Conservation (phyloP, 2,113 vertebrate species). For the Mesembrinibis cayennensis region DNA sequence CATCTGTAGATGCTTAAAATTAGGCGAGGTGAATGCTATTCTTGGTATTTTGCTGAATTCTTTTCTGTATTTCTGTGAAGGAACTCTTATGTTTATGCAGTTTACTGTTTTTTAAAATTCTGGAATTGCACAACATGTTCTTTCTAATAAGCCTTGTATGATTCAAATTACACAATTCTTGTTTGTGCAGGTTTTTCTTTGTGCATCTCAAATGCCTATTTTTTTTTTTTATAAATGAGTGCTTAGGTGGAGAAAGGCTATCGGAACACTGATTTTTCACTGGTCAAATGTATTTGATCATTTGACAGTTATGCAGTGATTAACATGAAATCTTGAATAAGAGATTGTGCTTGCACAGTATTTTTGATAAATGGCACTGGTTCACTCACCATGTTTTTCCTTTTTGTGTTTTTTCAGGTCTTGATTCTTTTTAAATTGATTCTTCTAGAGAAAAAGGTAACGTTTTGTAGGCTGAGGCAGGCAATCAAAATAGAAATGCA, state of each 20-base stretch:
- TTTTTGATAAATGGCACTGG: background rate
- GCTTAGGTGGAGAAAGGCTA: background rate
- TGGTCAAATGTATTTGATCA: background rate
- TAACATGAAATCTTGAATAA: background rate
- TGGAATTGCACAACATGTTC: background rate
- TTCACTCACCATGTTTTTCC: background rate
- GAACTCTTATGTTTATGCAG: background rate
- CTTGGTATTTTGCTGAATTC: background rate
- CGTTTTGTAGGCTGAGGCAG: background rate
- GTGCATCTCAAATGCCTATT: background rate
- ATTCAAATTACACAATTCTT: background rate
- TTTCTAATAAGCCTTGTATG: background rate
- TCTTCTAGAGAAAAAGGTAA: slow-evolving; percentile 97
- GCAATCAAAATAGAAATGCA: background rate
- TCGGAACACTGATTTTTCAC: background rate
- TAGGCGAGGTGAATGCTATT: background rate
- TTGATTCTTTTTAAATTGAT: slow-evolving; percentile 96
- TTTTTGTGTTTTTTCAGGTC: slow-evolving; percentile 75
- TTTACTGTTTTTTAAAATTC: background rate
- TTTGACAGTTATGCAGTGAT: background rate
- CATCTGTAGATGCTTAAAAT: background rate
- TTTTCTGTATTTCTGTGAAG: background rate
- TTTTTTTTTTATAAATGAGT: background rate
- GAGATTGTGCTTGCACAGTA: background rate
- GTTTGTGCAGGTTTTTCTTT: background rate